A percentile compares a stretch with the other conserved stretches of the same genome.
phyloP scores from a whole-genome alignment of 2,113 vertebrate species.

The Eleginops maclovinus region DNA sequence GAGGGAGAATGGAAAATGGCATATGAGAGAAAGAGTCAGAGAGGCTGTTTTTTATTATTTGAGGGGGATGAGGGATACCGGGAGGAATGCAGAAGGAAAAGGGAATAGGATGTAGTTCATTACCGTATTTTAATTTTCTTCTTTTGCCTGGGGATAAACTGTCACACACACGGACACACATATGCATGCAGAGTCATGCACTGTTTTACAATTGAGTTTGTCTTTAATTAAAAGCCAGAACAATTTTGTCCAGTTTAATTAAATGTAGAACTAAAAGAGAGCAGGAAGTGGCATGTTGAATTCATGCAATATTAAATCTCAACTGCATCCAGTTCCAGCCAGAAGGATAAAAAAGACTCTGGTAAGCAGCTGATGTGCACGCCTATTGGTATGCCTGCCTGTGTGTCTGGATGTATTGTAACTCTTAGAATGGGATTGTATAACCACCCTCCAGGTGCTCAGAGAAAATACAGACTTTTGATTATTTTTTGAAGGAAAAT shows the following conservation, averaged over 20 bases:
- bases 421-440: constrained; percentile 10
- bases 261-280: constrained; percentile 53
- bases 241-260: constrained; percentile 65
- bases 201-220: constrained; percentile 50
- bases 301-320: constrained; percentile 43
- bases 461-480: constrained; percentile 24
- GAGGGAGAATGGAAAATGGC: constrained; percentile 54
- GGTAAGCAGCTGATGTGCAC: background rate
- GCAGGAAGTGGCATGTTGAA: constrained; percentile 40
- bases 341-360: background rate
- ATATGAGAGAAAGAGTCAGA: constrained; percentile 50
- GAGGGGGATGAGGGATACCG: background rate
- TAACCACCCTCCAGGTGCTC: constrained; percentile 37
- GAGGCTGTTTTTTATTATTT: constrained; percentile 47
- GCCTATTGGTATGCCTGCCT: background rate
- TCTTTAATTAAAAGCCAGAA: constrained; percentile 70
- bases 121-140: constrained; percentile 69
- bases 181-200: constrained; percentile 49
- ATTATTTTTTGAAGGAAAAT: constrained; percentile 42
- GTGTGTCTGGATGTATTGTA: constrained; percentile 18
- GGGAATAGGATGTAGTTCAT: constrained; percentile 52
- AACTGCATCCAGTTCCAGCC: background rate
- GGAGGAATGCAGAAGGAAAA: constrained; percentile 29
- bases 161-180: constrained; percentile 11
- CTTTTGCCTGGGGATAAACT: constrained; percentile 49